phyloP scores from a whole-genome alignment of 1,140 invertebrate genomes.

The Babylonia areolata region DNA sequence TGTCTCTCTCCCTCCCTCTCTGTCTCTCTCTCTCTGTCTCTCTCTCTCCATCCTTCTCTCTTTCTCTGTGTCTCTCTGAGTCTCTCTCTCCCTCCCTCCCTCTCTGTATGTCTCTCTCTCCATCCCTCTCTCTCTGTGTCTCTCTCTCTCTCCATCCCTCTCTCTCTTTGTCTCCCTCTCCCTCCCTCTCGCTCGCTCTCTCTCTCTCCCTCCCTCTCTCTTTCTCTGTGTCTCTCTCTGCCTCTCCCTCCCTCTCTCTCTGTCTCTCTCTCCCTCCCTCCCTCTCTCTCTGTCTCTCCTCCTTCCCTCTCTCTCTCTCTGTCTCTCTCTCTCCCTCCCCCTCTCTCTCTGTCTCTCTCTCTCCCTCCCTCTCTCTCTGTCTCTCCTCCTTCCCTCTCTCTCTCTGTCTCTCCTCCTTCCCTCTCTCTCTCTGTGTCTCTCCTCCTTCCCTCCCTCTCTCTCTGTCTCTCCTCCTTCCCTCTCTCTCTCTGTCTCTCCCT shows the following conservation, averaged over 20 bases:
- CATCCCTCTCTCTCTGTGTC: too few relatives aligned
- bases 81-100: too few relatives aligned
- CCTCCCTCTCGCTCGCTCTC: too few relatives aligned
- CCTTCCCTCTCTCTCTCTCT: background rate
- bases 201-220: too few relatives aligned
- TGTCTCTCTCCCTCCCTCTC: background rate
- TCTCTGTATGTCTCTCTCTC: too few relatives aligned
- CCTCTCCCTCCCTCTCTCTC: background rate
- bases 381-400: background rate
- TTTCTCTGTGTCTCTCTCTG: too few relatives aligned
- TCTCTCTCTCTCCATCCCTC: too few relatives aligned
- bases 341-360: background rate
- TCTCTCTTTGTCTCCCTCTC: too few relatives aligned
- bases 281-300: background rate
- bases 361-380: background rate
- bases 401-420: background rate
- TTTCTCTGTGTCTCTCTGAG: too few relatives aligned
- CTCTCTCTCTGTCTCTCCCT: conserved; percentile 14
- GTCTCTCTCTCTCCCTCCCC: background rate
- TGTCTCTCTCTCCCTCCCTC: background rate
- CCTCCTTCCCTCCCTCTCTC: background rate
- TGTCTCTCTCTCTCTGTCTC: too few relatives aligned
- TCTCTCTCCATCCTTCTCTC: too few relatives aligned
- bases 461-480: background rate
- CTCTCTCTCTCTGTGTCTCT: background rate